Evolutionary conservation across 1,140 invertebrate genomes (phyloP), one percentile per base, ranked within the genome.

Genomic region (Macrotrachela quadricornifera): DNA sequence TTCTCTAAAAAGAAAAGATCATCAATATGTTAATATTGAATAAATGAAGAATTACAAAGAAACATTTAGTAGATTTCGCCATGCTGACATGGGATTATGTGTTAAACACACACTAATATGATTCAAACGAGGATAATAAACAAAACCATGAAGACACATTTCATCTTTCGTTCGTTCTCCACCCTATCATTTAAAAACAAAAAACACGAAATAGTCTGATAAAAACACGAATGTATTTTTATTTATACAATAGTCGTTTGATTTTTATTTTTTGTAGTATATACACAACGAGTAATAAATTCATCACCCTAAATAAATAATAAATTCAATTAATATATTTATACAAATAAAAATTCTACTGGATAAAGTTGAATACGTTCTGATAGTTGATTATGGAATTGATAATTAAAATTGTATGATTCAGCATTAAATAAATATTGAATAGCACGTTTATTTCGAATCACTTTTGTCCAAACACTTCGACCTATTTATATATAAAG

Each of bases 361-460:
- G 40, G 40, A 3, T 38, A 42, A 38, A 53, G 14, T 46, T 38
- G 14, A 46, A 46, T 39, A 38, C 18, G 10, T 15, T 43, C 43
- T 38, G 46, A 46, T 2, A 46, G 17, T n/a, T 36, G 6, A 48
- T 53, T 46, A 18, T 10, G 30, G 40, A 38, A 46, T 36, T 53
- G 51, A 41, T 53, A 53, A 16, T 53, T 53, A 15, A 53, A 53
- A 37, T 53, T 44, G 36, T 53, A 53, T 46, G 37, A 46, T 21
- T 53, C 17, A 42, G 46, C 46, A 16, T 21, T 21, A 21, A 46
- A 46, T 30, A 53, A 17, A 53, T 53, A 53, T 1, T 44, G 43
- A 36, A 53, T 48, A 10, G 46, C 51, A 46, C 38, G 37, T 12
- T 40, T 40, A 18, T 46, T 41, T 37, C 51, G 43, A 39, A 53